These are phyloP conservation scores for Tretioscincus oriximinensis DNA, from an alignment of 2,113 vertebrate species.

Conservation along the genomic window DNA sequence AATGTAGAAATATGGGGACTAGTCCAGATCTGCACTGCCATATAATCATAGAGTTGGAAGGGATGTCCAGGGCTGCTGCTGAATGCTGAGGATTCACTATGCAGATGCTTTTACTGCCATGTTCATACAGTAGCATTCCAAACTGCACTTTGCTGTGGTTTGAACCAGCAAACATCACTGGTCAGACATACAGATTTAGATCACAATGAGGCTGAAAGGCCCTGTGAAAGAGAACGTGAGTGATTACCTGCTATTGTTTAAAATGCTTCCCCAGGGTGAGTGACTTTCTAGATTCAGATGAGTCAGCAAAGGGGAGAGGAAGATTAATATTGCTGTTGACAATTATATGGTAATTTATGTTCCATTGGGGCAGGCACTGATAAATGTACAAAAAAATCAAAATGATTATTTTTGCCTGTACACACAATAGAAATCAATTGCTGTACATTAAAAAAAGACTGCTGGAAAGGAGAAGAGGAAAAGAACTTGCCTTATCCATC, in stretches of 20 bases:
- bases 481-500: background rate
- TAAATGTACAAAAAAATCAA: background rate
- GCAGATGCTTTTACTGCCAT: too few relatives aligned
- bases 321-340: background rate
- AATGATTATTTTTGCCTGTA: background rate
- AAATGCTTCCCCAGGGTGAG: background rate
- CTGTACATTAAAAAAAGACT: background rate
- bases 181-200: too few relatives aligned
- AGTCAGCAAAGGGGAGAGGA: background rate
- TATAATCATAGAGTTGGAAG: too few relatives aligned
- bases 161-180: too few relatives aligned
- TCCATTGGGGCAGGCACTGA: background rate
- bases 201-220: too few relatives aligned
- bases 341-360: background rate
- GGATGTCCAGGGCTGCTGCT: too few relatives aligned
- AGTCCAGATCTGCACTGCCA: too few relatives aligned
- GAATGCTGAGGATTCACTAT: too few relatives aligned
- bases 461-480: background rate
- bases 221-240: background rate
- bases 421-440: background rate
- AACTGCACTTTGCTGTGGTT: too few relatives aligned
- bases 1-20: too few relatives aligned
- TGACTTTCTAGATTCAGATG: conserved; percentile 10
- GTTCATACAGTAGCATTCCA: too few relatives aligned
- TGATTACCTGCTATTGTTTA: background rate